Percentiles rank a stretch among this genome's conserved stretches.
phyloP scores from a whole-genome alignment of 2,888 invertebrate species.

The Spisula solida region DNA sequence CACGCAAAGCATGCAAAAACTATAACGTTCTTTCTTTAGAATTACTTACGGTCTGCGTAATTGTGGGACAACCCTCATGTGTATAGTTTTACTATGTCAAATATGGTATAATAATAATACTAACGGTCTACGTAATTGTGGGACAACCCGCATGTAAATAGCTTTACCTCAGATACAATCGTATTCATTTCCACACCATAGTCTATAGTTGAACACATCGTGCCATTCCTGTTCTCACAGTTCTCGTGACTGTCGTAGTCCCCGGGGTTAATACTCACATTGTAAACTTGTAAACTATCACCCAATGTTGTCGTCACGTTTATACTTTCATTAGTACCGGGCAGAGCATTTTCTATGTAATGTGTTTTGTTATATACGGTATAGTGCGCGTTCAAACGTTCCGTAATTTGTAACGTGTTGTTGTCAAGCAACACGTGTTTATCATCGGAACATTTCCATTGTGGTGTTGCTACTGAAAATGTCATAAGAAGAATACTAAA shows the following conservation, averaged over 20 bases:
- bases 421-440: neutral
- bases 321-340: neutral
- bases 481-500: conserved; percentile 68
- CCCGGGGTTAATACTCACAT: neutral
- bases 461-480: conserved; percentile 69
- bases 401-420: neutral
- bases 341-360: too few relatives aligned
- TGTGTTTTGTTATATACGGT: neutral
- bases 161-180: conserved; percentile 56
- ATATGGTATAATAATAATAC: too few relatives aligned
- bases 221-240: conserved; percentile 27
- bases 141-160: too few relatives aligned
- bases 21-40: too few relatives aligned
- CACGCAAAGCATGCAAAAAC: too few relatives aligned
- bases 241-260: neutral
- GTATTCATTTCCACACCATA: conserved; percentile 53
- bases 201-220: conserved; percentile 22
- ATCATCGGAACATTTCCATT: conserved; percentile 68
- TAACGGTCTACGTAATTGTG: too few relatives aligned
- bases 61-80: too few relatives aligned
- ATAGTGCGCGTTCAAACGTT: neutral
- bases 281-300: neutral
- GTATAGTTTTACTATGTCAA: too few relatives aligned
- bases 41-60: too few relatives aligned
- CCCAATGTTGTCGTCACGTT: neutral